Evolutionary conservation across 1,140 invertebrate species (phyloP), one percentile per base, ranked within the genome.

Genomic region (Mactra quadrangularis): DNA sequence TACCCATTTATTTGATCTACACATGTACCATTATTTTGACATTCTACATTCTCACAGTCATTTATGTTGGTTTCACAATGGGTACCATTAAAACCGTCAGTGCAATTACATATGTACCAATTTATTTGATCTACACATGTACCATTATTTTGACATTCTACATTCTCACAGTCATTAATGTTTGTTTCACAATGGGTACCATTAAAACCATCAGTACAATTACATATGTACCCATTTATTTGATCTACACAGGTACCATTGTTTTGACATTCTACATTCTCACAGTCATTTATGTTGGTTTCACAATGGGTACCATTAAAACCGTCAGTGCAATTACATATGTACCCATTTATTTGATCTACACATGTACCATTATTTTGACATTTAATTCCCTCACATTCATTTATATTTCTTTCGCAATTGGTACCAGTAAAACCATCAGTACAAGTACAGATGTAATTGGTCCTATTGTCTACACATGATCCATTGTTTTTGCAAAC

Each of bases 361-460:
- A 41, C 9, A 41, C 62, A 29, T 19, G 45, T n/a, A 7, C 17
- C 52, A 13, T 31, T 31, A 29, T 74, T 74, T 0, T 33, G 13
- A 41, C 70, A 74, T 57, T 50, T 22, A 15, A 2, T 11, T 6
- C 19, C 27, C 2, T 11, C 11, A 27, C 45, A 70, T 15, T 70
- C n/a, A 52, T 70, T 70, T 1, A 70, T 70, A 29, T 70, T 31
- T 1, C 17, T 74, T 55, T 74, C 59, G 31, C 83, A 76, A 41
- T 81, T 60, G 41, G 31, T 29, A 4, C 78, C 86, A 31, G 25
- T 60, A 60, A 57, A 84, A 35, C 75, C 77, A 74, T 95, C 86
- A 22, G 92, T 91, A 25, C 77, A 85, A 22, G 52, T 35, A 57
- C 77, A 82, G 1, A 35, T 35, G 35, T 66, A 68, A 35, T 57